These are phyloP conservation scores for Hystrix brachyura DNA, from an alignment of 2,113 vertebrate species.

Conservation along the genomic window DNA sequence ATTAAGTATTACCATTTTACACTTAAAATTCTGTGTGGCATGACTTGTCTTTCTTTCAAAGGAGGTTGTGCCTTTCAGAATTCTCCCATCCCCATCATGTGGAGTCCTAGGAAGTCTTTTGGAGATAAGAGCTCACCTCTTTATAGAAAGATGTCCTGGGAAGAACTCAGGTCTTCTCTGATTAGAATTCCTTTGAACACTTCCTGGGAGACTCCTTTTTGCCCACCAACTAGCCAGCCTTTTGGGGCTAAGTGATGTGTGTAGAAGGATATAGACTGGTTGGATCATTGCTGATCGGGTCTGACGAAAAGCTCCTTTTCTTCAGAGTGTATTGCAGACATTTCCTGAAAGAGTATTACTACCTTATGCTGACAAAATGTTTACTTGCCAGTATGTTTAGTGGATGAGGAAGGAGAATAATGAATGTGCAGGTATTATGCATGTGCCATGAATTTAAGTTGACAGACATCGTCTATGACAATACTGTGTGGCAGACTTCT, in stretches of 20 bases:
- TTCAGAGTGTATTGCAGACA: neutral
- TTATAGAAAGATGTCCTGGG: neutral
- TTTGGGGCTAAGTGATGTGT: neutral
- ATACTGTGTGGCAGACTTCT: neutral
- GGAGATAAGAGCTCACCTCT: neutral
- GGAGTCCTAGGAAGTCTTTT: neutral
- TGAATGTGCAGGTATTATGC: neutral
- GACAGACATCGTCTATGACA: neutral
- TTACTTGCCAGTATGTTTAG: neutral
- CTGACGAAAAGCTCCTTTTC: neutral
- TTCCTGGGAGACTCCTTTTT: neutral
- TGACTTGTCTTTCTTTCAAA: constrained; percentile 10
- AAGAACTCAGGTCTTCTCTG: neutral
- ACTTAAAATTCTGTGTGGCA: neutral
- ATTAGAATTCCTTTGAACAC: neutral
- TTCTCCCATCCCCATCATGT: accelerated
- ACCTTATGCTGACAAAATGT: neutral
- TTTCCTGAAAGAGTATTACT: neutral
- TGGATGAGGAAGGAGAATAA: neutral
- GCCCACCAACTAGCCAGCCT: neutral
- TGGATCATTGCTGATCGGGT: neutral
- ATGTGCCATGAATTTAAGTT: neutral
- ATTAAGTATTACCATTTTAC: neutral
- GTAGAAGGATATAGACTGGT: neutral
- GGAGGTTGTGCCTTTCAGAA: neutral